Conservation (phyloP, 92 coral and sea anemone species). For the Plumapathes pennacea region DNA sequence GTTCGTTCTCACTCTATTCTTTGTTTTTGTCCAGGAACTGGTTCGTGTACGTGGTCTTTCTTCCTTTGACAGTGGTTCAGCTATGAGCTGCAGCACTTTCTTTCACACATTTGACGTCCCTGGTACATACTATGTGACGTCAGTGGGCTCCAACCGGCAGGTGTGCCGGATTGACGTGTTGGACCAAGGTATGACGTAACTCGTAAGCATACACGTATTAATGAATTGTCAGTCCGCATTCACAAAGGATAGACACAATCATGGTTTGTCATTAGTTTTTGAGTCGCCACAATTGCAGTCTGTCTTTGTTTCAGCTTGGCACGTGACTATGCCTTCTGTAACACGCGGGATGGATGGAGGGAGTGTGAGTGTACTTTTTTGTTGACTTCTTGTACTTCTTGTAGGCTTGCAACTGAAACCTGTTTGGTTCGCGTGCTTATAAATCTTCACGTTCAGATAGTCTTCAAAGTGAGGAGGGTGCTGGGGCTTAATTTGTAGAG, state of each 20-base stretch:
- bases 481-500: too few relatives aligned
- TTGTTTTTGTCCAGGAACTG: constrained; percentile 8
- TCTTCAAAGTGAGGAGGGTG: too few relatives aligned
- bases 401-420: too few relatives aligned
- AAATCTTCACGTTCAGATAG: too few relatives aligned
- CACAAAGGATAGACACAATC: neutral
- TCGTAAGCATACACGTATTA: neutral
- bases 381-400: too few relatives aligned
- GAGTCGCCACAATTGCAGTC: too few relatives aligned
- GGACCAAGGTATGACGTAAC: constrained; percentile 69
- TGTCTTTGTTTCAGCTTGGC: constrained; percentile 13
- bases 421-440: too few relatives aligned
- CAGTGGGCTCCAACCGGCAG: constrained; percentile 59
- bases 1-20: neutral
- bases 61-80: constrained; percentile 76
- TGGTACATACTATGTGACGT: constrained; percentile 69
- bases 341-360: constrained; percentile 47
- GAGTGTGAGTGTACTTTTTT: constrained; percentile 62
- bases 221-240: neutral
- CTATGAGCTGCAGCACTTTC: constrained; percentile 49
- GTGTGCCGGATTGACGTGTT: constrained; percentile 60
- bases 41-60: constrained; percentile 63
- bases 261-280: neutral
- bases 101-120: constrained; percentile 83
- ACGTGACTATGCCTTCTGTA: constrained; percentile 15